Conservation (phyloP, 2,113 vertebrate genomes). For the Crotalus viridis region DNA sequence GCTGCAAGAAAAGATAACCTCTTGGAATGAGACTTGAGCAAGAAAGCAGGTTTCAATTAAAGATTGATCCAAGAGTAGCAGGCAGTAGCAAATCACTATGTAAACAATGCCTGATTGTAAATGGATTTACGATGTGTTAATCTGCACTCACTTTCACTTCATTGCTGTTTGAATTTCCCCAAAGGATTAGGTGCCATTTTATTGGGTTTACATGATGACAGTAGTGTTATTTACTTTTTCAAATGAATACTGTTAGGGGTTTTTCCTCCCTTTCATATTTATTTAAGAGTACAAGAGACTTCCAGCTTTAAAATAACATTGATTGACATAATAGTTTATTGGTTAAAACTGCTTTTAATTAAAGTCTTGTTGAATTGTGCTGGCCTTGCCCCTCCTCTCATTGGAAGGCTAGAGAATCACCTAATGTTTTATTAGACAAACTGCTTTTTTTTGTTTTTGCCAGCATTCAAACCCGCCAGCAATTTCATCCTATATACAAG, state of each 20-base stretch:
- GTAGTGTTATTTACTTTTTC: conserved; percentile 72
- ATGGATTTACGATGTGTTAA: conserved; percentile 86
- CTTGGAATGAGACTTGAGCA: conserved; percentile 71
- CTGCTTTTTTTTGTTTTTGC: not conserved
- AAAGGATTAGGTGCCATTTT: conserved; percentile 90
- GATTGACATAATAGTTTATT: conserved; percentile 52
- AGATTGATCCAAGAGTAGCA: conserved; percentile 79
- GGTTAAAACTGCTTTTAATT: conserved; percentile 52
- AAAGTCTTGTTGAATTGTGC: conserved; percentile 42
- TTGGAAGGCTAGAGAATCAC: not conserved
- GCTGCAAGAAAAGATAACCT: conserved; percentile 62
- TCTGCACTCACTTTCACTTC: conserved; percentile 87
- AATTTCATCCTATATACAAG: not conserved
- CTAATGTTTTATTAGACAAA: not conserved
- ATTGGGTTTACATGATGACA: conserved; percentile 81
- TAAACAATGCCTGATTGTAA: conserved; percentile 77
- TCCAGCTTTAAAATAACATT: conserved; percentile 53
- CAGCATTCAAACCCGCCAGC: not conserved
- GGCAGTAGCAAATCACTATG: conserved; percentile 75
- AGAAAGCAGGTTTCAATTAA: conserved; percentile 73
- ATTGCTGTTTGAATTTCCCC: conserved; percentile 89
- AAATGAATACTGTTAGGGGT: conserved; percentile 51
- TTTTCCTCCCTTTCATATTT: conserved; percentile 49
- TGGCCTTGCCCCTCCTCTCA: not conserved
- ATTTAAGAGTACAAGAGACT: conserved; percentile 55